A percentile compares a stretch with the other conserved stretches of the same genome.
Conservation (phyloP, 1,140 invertebrate genomes). For the Drosophila insularis region DNA sequence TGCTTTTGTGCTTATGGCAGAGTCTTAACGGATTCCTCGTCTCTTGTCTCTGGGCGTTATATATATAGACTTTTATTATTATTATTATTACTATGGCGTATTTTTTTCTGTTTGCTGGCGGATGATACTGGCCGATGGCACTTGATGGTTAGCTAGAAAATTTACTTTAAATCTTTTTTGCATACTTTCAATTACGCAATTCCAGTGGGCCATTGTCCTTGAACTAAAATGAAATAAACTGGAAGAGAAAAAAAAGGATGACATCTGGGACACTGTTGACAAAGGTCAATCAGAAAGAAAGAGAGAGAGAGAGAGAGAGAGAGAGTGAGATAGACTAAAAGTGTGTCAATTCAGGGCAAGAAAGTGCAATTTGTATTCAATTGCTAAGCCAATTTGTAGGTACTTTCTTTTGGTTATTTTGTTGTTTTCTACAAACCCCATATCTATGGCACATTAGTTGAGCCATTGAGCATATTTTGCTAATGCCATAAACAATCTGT, state of each 20-base stretch:
- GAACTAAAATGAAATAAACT: slow-evolving; percentile 24
- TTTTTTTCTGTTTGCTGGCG: slow-evolving; percentile 40
- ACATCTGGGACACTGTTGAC: slow-evolving; percentile 19
- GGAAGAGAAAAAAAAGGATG: too few species aligned
- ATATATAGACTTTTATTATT: slow-evolving; percentile 53
- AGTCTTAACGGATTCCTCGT: slow-evolving; percentile 53
- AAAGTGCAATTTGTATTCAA: slow-evolving; percentile 25
- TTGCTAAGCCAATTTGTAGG: slow-evolving; percentile 57
- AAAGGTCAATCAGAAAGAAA: slow-evolving; percentile 57
- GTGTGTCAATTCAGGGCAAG: slow-evolving; percentile 38
- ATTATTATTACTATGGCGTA: slow-evolving; percentile 67
- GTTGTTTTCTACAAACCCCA: slow-evolving; percentile 18
- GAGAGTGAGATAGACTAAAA: slow-evolving; percentile 25
- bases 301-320: too few species aligned
- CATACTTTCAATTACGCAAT: slow-evolving; percentile 68
- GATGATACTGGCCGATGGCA: neutral
- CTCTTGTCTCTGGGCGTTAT: slow-evolving; percentile 32
- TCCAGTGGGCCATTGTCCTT: slow-evolving; percentile 59
- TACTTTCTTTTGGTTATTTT: slow-evolving; percentile 52
- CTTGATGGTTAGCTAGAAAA: slow-evolving; percentile 71
- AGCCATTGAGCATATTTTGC: slow-evolving; percentile 72
- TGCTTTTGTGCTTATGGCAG: slow-evolving; percentile 67
- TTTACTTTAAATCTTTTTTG: slow-evolving; percentile 69
- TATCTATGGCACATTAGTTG: slow-evolving; percentile 72
- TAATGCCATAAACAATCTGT: slow-evolving; percentile 69